Conservation (phyloP, 2,797 vertebrate genomes). For the Enteromius anoplus region DNA sequence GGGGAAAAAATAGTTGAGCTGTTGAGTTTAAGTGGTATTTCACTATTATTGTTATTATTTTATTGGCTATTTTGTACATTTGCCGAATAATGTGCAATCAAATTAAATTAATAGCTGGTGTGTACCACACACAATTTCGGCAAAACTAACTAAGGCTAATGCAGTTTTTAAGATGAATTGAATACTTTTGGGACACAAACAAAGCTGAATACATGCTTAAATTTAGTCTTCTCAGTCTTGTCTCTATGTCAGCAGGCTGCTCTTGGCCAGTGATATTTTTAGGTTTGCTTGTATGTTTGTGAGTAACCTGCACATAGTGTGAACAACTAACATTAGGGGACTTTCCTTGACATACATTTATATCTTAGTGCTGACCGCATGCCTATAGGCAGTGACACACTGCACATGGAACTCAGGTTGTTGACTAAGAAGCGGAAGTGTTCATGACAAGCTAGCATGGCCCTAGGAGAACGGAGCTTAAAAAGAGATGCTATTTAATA, state of each 20-base stretch:
- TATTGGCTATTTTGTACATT: neutral
- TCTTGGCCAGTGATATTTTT: constrained; percentile 49
- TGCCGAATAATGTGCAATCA: neutral
- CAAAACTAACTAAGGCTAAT: neutral
- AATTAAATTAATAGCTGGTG: neutral
- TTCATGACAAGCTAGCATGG: constrained; percentile 23
- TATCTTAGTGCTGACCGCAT: constrained; percentile 62
- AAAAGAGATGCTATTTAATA: constrained; percentile 6
- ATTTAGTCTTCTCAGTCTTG: neutral
- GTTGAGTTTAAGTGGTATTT: neutral
- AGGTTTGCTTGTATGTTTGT: constrained; percentile 40
- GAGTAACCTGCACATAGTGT: constrained; percentile 50
- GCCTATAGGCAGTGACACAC: constrained; percentile 58
- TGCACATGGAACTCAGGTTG: constrained; percentile 42
- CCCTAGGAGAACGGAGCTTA: neutral
- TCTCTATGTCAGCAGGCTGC: constrained; percentile 30
- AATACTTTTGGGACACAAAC: neutral
- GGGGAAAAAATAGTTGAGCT: neutral
- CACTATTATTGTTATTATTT: neutral
- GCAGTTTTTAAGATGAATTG: neutral
- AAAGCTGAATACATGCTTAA: neutral
- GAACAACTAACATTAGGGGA: constrained; percentile 24
- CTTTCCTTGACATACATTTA: constrained; percentile 51
- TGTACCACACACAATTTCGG: neutral
- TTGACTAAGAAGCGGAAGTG: constrained; percentile 70